Base-by-base conservation (phyloP, 2,888 invertebrate genomes). In the Pyrgus malvae region DNA sequence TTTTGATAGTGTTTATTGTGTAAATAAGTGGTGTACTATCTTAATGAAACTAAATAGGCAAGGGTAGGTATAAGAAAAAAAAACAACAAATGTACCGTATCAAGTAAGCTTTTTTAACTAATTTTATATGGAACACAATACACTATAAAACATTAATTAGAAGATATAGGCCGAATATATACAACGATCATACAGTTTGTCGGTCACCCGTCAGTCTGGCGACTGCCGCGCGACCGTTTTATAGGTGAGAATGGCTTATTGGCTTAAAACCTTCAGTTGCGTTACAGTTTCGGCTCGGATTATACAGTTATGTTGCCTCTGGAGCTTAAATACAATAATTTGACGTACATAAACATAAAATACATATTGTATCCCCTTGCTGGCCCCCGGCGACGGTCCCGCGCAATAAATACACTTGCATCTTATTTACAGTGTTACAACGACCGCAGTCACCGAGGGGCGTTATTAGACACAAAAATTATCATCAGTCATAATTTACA, bases 61-160 rank as follows among this genome's bases (percentile, higher is more conserved):
- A 33, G 16, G 41, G 35, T 9, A 29, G 41, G 25, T 12, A 37
- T 3, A 37, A 14, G 21, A 51, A 68, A 72, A 78, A 72, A 74
- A 74, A 82, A 82, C 76, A 78, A 82, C 72, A 70, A 65, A 70
- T 70, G 8, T 54, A 70, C 75, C 71, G 77, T 80, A 82, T 77
- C 77, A 80, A 84, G 76, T 80, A 88, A 88, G 87, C 86, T 83
- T 89, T 86, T 84, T 83, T 68, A 83, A 80, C 84, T 85, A 83
- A 82, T 78, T 78, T 80, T 79, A 74, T 80, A 80, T 79, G 75
- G 76, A 76, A 78, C 74, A 71, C 74, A 65, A 72, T 79, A 83
- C 74, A 81, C 72, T 74, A 78, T 77, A 75, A 76, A 76, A 79
- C 69, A 66, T 65, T 63, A 62, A 61, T 67, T 70, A 73, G 70